Conservation (phyloP, 2,888 invertebrate genomes). For the Scaptomyza flava region DNA sequence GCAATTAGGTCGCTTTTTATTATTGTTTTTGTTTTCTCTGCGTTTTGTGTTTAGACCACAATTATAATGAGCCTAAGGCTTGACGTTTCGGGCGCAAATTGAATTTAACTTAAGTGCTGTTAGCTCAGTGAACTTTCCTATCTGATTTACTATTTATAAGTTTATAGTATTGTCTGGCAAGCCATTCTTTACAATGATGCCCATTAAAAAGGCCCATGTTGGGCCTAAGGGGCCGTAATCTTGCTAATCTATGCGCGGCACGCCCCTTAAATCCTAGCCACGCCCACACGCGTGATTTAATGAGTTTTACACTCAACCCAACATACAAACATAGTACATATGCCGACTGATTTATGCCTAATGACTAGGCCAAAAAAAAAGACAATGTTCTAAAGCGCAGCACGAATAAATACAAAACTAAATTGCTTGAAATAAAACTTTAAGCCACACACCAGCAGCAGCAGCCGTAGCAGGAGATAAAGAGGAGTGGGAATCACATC, state of each 20-base stretch:
- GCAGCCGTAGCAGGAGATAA: not conserved
- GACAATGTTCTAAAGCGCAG: constrained; percentile 40
- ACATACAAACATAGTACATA: constrained; percentile 10
- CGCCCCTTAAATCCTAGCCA: constrained; percentile 33
- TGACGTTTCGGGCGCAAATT: constrained; percentile 55
- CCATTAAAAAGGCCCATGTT: constrained; percentile 30
- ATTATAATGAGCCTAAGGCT: constrained; percentile 23
- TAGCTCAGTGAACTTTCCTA: constrained; percentile 5
- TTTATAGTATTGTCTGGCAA: not conserved
- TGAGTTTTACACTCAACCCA: constrained; percentile 53
- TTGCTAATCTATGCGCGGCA: constrained; percentile 31
- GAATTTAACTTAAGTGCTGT: constrained; percentile 57
- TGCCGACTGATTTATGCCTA: constrained; percentile 70
- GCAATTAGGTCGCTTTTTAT: constrained; percentile 62
- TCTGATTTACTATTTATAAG: constrained; percentile 31
- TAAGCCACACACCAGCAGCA: constrained; percentile 45
- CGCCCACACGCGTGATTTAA: constrained; percentile 62
- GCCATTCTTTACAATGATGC: not conserved
- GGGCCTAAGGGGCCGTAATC: constrained; percentile 12
- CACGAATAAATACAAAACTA: constrained; percentile 73
- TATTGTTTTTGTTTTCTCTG: constrained; percentile 52
- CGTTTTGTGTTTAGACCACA: constrained; percentile 23
- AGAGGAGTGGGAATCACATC: constrained; percentile 59
- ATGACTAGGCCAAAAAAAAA: constrained; percentile 55
- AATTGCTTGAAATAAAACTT: constrained; percentile 76